Conservation (phyloP, 2,888 invertebrate genomes). For the Polyommatus icarus region DNA sequence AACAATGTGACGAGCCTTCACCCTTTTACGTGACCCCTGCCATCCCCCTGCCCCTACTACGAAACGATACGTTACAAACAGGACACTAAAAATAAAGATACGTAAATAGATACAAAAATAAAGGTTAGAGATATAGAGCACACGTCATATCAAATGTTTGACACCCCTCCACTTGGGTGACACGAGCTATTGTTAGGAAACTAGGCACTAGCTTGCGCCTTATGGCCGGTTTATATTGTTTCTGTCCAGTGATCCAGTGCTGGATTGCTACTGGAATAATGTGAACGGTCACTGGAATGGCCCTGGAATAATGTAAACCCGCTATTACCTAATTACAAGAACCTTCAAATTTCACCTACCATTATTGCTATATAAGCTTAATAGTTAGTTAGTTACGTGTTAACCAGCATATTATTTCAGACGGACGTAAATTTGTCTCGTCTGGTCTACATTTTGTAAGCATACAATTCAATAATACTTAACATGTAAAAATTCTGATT, state of each 20-base stretch:
- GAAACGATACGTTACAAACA: not conserved
- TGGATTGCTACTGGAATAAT: too few relatives aligned
- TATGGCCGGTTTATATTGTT: too few relatives aligned
- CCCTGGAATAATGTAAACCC: too few relatives aligned
- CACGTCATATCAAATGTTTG: not conserved
- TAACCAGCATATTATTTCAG: too few relatives aligned
- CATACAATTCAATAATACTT: not conserved
- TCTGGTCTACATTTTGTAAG: too few relatives aligned
- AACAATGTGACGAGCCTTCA: constrained; percentile 73
- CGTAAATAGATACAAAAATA: not conserved
- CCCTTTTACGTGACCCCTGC: constrained; percentile 75
- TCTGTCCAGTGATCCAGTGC: too few relatives aligned
- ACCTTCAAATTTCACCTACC: too few relatives aligned
- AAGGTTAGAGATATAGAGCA: not conserved
- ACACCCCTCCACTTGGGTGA: not conserved
- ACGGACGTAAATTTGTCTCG: too few relatives aligned
- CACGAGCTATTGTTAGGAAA: not conserved
- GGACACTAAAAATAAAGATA: not conserved
- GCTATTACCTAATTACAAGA: too few relatives aligned
- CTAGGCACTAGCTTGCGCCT: not conserved
- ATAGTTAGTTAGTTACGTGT: too few relatives aligned
- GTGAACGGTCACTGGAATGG: too few relatives aligned
- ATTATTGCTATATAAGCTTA: too few relatives aligned
- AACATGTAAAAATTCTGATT: not conserved
- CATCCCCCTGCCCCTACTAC: constrained; percentile 45